Conservation (phyloP, 2,888 invertebrate genomes). For the Amphipoea oculea region DNA sequence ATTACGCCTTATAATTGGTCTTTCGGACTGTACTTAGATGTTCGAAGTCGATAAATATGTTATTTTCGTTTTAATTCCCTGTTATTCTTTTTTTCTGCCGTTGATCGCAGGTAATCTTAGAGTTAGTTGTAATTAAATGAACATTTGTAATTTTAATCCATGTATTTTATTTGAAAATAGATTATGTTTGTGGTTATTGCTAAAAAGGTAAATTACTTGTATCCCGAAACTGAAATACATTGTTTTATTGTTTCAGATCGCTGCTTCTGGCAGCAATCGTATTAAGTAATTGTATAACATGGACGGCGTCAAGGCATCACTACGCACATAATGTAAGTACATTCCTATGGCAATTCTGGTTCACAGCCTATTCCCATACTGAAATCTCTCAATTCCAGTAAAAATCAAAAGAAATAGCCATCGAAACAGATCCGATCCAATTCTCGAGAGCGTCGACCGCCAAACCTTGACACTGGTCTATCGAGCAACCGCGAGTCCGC, state of each 20-base stretch:
- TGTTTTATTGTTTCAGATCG: constrained; percentile 81
- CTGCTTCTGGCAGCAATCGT: constrained; percentile 87
- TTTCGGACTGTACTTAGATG: constrained; percentile 61
- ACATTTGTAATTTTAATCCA: not conserved
- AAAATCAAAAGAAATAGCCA: constrained; percentile 19
- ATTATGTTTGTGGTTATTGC: not conserved
- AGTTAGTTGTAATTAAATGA: constrained; percentile 9
- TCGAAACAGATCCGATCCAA: constrained; percentile 19
- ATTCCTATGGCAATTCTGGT: not conserved
- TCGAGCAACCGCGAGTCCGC: constrained; percentile 7
- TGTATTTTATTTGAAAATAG: not conserved
- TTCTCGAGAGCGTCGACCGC: constrained; percentile 52
- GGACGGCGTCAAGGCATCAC: constrained; percentile 86
- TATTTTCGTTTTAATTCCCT: constrained; percentile 44
- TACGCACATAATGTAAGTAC: constrained; percentile 86
- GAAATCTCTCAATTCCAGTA: not conserved
- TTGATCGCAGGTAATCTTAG: constrained; percentile 3
- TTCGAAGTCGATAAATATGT: constrained; percentile 55
- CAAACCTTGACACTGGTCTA: constrained; percentile 60
- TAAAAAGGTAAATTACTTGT: not conserved
- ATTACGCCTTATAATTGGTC: constrained; percentile 78
- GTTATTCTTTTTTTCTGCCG: constrained; percentile 8
- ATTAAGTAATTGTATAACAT: constrained; percentile 87
- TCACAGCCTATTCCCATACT: not conserved
- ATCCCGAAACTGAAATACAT: not conserved